These are phyloP conservation scores for Drosophila parvula DNA, from an alignment of 1,140 invertebrate species.

Conservation along the genomic window DNA sequence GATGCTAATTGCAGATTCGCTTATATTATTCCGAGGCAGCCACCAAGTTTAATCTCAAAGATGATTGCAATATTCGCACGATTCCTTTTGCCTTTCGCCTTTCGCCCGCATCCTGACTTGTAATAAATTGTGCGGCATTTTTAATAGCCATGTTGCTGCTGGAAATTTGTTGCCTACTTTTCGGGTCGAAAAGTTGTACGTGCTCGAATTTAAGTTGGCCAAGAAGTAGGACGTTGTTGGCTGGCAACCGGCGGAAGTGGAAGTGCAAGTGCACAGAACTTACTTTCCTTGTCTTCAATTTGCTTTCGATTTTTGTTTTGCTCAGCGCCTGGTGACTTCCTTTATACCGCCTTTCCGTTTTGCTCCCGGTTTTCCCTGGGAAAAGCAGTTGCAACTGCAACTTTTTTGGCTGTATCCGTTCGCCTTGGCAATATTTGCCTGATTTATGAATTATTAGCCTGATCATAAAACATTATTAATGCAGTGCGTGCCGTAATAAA, in stretches of 20 bases:
- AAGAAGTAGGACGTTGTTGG: neutral
- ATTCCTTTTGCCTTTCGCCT: slow-evolving; percentile 30
- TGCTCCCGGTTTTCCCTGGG: slow-evolving; percentile 5
- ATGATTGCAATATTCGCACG: slow-evolving; percentile 48
- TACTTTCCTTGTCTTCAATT: slow-evolving; percentile 74
- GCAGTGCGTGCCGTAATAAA: slow-evolving; percentile 66
- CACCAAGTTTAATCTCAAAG: slow-evolving; percentile 40
- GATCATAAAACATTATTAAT: slow-evolving; percentile 67
- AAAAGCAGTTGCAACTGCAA: slow-evolving; percentile 37
- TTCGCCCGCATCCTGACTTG: slow-evolving; percentile 32
- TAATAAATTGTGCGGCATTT: slow-evolving; percentile 77
- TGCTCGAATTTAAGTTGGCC: slow-evolving; percentile 73
- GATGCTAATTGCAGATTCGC: slow-evolving; percentile 6
- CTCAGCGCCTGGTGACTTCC: slow-evolving; percentile 49
- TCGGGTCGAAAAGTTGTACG: slow-evolving; percentile 60
- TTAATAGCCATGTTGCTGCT: slow-evolving; percentile 59
- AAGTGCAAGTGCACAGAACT: slow-evolving; percentile 56
- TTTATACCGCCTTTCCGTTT: slow-evolving; percentile 13
- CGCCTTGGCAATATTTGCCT: slow-evolving; percentile 37
- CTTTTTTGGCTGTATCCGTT: slow-evolving; percentile 66
- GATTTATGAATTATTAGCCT: slow-evolving; percentile 76
- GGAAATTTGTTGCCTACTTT: slow-evolving; percentile 58
- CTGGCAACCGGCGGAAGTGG: slow-evolving; percentile 34
- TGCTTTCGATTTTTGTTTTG: slow-evolving; percentile 80
- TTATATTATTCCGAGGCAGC: slow-evolving; percentile 13